A percentile compares a stretch with the other conserved stretches of the same genome.
These are phyloP conservation scores for Dermatophagoides farinae DNA, from an alignment of 1,140 invertebrate species.

Conservation along the genomic window DNA sequence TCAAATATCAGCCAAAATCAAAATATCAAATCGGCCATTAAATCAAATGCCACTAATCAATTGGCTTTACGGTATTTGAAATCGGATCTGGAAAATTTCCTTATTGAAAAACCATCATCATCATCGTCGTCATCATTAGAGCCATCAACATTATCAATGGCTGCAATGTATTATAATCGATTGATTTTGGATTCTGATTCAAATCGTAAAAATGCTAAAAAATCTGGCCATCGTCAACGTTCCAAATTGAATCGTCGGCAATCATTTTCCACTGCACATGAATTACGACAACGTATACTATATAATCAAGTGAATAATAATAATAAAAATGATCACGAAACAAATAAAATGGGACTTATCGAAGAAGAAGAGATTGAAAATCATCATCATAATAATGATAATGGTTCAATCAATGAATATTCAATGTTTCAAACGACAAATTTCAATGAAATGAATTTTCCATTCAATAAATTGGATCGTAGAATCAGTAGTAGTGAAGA, in stretches of 20 bases:
- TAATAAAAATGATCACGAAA: background rate
- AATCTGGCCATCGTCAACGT: background rate
- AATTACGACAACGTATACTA: background rate
- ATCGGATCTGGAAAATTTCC: too few species aligned
- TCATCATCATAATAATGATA: background rate
- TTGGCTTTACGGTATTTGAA: background rate
- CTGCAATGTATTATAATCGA: constrained; percentile 5
- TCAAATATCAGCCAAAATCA: background rate
- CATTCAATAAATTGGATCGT: background rate
- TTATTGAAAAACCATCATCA: too few species aligned
- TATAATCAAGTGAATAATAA: background rate
- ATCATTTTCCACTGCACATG: constrained; percentile 3
- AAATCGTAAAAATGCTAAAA: background rate
- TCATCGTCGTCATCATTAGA: too few species aligned
- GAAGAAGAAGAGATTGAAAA: background rate
- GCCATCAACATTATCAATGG: constrained; percentile 3
- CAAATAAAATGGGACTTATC: background rate
- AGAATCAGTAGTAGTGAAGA: constrained; percentile 4
- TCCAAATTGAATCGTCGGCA: background rate
- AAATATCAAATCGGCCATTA: background rate
- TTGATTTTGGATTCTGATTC: background rate
- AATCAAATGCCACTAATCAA: background rate
- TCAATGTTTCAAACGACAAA: background rate
- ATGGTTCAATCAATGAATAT: background rate
- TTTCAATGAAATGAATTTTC: background rate